Base-by-base conservation (phyloP, 1,140 invertebrate genomes). In the Leptonema lineaticorne region DNA sequence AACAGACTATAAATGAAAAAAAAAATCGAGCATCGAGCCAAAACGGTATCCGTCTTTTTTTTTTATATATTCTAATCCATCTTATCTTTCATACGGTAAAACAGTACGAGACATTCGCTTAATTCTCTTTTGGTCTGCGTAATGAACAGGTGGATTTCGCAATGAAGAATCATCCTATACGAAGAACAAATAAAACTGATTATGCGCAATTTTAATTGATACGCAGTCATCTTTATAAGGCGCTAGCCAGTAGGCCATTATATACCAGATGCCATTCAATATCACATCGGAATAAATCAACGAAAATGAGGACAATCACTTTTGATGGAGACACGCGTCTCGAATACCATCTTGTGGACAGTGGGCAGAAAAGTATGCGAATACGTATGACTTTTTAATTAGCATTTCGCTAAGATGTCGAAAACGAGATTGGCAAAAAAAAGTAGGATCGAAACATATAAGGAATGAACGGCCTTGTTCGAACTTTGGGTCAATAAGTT, bases 271-370 rank as follows among this genome's bases (percentile, higher is more conserved):
- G 20, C 50, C n/a, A n/a, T n/a, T n/a, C n/a, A 24, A 41, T 20
- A 53, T 53, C 4, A 11, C 50, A 53, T 24, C 20, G 9, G 50
- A 53, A 53, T 53, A 53, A 53, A 53, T 53, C 50, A 53, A 41
- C 37, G 37, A 41, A 41, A 41, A n/a, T 9, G 37, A 41, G 37
- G 37, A 41, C 37, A 41, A 53, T 53, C 50, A 24, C 18, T 22
- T 53, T 53, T 53, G 3, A n/a, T n/a, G n/a, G n/a, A 24, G 24
- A 24, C 50, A 53, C 22, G 20, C 50, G 24, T 11, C 24, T 26
- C 24, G 5, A 11, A 26, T 53, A 53, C 50, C n/a, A n/a, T n/a
- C n/a, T n/a, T n/a, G n/a, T n/a, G 37, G 37, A 41, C 37, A 41
- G 50, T 53, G 50, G 50, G 50, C 50, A 14, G 50, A 26, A n/a